A percentile compares a stretch with the other conserved stretches of the same genome.
phyloP scores from a whole-genome alignment of 2,888 invertebrate species.

The Ophion ellenae region DNA sequence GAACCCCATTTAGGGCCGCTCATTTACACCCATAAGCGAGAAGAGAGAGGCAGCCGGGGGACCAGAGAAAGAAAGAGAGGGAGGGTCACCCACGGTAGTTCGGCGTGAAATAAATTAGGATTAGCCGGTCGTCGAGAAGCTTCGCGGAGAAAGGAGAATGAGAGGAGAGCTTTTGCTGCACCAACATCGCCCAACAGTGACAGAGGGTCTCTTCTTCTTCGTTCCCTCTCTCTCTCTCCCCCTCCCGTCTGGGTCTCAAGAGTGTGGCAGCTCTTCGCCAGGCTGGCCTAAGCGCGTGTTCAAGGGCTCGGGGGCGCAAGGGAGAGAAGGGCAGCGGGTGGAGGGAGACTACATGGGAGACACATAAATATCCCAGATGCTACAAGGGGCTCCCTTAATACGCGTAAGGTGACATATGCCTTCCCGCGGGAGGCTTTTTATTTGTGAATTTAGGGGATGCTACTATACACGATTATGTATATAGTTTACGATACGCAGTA shows the following conservation, averaged over 20 bases:
- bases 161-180: constrained; percentile 52
- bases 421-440: constrained; percentile 63
- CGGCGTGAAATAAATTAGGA: constrained; percentile 66
- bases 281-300: constrained; percentile 28
- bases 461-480: constrained; percentile 57
- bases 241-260: constrained; percentile 59
- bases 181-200: constrained; percentile 61
- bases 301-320: constrained; percentile 38
- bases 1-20: constrained; percentile 65
- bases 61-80: constrained; percentile 46
- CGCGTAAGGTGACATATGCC: constrained; percentile 67
- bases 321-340: constrained; percentile 1
- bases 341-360: constrained; percentile 44
- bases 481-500: background rate
- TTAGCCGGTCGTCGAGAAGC: constrained; percentile 54
- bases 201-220: constrained; percentile 59
- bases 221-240: constrained; percentile 30
- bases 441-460: constrained; percentile 64
- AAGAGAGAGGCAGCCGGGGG: constrained; percentile 37
- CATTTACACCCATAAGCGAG: constrained; percentile 68
- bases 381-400: constrained; percentile 64
- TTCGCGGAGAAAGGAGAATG: constrained; percentile 46
- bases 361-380: constrained; percentile 65
- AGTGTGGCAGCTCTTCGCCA: constrained; percentile 41
- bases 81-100: constrained; percentile 55